Percentiles rank a stretch among this genome's conserved stretches.
phyloP scores from a whole-genome alignment of 2,113 vertebrate species.

The Zosterops pallidus region DNA sequence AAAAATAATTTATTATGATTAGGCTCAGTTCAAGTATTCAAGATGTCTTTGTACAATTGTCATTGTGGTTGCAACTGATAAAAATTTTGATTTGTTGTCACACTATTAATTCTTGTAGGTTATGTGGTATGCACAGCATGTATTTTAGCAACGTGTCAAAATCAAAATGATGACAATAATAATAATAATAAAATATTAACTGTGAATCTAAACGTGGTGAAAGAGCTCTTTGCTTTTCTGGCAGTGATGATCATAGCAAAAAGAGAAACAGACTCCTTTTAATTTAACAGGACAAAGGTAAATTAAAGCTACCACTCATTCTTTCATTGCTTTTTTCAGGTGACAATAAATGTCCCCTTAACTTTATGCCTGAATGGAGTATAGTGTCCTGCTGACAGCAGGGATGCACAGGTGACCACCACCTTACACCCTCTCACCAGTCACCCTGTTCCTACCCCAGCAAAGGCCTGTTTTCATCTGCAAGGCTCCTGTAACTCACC shows the following conservation, averaged over 20 bases:
- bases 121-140: not conserved
- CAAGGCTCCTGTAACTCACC: conserved; percentile 25
- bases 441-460: not conserved
- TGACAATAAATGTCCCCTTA: not conserved
- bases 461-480: not conserved
- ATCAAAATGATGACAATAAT: conserved; percentile 9
- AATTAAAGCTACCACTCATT: not conserved
- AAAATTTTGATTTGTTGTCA: conserved; percentile 37
- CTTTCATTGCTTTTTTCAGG: not conserved
- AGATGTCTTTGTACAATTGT: conserved; percentile 3
- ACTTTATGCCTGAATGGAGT: not conserved
- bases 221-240: conserved; percentile 42
- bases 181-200: not conserved
- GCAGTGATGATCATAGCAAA: not conserved
- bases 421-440: not conserved
- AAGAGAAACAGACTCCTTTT: not conserved
- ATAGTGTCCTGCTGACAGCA: not conserved
- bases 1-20: conserved; percentile 35
- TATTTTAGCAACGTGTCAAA: conserved; percentile 47
- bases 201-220: conserved; percentile 18
- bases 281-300: not conserved
- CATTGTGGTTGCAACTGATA: conserved; percentile 29
- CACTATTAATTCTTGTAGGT: conserved; percentile 12
- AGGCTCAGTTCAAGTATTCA: conserved; percentile 33
- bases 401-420: not conserved